Evolutionary conservation across 2,888 invertebrate genomes (phyloP).

Genomic region (Merodon equestris): DNA sequence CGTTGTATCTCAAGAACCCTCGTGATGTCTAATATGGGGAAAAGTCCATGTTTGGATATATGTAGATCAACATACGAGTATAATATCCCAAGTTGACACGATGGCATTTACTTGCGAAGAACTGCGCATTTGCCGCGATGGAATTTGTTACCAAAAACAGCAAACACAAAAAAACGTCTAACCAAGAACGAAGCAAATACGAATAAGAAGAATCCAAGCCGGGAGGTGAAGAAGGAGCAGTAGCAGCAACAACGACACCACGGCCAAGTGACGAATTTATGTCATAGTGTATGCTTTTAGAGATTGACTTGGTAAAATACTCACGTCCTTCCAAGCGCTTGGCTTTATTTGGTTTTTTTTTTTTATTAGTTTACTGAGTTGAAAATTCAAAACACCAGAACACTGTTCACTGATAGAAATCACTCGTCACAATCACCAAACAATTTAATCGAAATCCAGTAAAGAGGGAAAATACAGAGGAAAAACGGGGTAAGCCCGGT

Average conservation of each 20-base stretch:
- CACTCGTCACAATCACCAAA: not conserved
- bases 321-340: conserved; percentile 17
- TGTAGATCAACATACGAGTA: not conserved
- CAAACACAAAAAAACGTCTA: not conserved
- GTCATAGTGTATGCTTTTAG: conserved; percentile 13
- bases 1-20: conserved; percentile 21
- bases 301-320: conserved; percentile 11
- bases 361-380: too few relatives aligned
- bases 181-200: conserved; percentile 4
- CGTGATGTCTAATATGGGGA: not conserved
- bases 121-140: conserved; percentile 56
- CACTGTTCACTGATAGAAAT: too few relatives aligned
- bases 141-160: conserved; percentile 19
- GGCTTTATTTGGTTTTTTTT: too few relatives aligned
- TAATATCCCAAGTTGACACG: conserved; percentile 31
- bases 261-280: conserved; percentile 21
- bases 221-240: conserved; percentile 14
- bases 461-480: too few relatives aligned
- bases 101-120: conserved; percentile 37
- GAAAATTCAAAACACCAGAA: too few relatives aligned
- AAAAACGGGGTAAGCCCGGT: too few relatives aligned
- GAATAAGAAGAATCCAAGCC: conserved; percentile 12
- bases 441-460: not conserved
- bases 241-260: conserved; percentile 15
- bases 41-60: too few relatives aligned